Evolutionary conservation across 2,113 vertebrate species (phyloP).

Genomic region (Vireo altiloquus): DNA sequence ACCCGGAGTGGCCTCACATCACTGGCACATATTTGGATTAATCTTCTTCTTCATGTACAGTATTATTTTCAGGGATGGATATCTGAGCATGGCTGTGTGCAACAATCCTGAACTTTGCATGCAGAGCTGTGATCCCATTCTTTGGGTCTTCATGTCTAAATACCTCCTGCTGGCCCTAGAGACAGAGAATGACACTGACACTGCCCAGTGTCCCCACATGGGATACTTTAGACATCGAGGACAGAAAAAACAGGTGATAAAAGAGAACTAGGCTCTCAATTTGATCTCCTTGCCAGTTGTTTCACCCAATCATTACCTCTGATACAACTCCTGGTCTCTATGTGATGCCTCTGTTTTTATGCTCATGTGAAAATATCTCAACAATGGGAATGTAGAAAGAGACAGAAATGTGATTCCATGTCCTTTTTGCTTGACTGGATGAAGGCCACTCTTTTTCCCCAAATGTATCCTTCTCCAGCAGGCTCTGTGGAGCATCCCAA

Average conservation of each 20-base stretch:
- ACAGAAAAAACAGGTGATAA: background rate
- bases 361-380: background rate
- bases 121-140: background rate
- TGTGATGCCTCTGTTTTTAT: background rate
- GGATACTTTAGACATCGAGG: background rate
- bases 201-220: background rate
- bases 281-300: background rate
- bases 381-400: background rate
- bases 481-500: background rate
- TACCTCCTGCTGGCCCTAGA: background rate
- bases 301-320: background rate
- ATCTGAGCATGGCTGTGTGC: background rate
- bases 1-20: background rate
- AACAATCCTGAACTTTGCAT: rapidly evolving
- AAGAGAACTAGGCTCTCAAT: background rate
- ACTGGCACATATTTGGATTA: background rate
- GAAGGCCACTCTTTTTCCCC: background rate
- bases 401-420: background rate
- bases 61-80: background rate
- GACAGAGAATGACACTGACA: background rate
- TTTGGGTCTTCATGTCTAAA: background rate
- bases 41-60: background rate
- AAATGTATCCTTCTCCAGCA: background rate
- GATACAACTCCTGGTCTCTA: background rate
- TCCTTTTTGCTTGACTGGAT: background rate